phyloP scores from a whole-genome alignment of 2,797 vertebrate genomes.

The Poeciliopsis presidionis region DNA sequence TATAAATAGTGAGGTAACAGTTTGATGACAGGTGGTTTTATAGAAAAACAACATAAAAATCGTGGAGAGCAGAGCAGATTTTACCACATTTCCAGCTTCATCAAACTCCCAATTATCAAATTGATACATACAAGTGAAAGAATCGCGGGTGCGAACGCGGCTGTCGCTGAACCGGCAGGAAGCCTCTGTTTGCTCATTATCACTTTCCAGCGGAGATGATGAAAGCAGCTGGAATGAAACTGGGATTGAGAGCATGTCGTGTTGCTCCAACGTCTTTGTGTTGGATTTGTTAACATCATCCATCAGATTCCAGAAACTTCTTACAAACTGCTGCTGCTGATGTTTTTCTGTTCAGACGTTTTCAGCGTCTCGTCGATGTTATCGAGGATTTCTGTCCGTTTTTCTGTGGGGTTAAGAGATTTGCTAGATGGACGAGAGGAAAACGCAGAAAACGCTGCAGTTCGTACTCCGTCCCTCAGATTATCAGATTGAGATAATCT shows the following conservation, averaged over 20 bases:
- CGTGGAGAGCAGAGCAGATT: slow-evolving; percentile 6
- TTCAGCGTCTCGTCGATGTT: not conserved
- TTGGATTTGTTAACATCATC: slow-evolving; percentile 19
- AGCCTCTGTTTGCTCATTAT: slow-evolving; percentile 88
- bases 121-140: slow-evolving; percentile 81
- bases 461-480: too few relatives aligned
- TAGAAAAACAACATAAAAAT: not conserved
- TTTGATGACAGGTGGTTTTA: not conserved
- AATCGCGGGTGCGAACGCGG: slow-evolving; percentile 81
- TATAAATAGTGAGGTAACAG: not conserved
- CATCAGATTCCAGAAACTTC: not conserved
- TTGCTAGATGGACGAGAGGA: not conserved
- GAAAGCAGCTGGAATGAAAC: slow-evolving; percentile 32
- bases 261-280: slow-evolving; percentile 8
- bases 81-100: slow-evolving; percentile 27
- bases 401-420: not conserved
- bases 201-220: slow-evolving; percentile 72
- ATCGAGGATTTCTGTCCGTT: not conserved
- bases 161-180: slow-evolving; percentile 86
- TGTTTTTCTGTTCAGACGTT: not conserved
- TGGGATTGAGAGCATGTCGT: slow-evolving; percentile 23
- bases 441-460: not conserved
- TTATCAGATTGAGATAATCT: not conserved
- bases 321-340: not conserved
- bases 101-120: slow-evolving; percentile 79